phyloP scores from a whole-genome alignment of 2,888 invertebrate genomes.

The Bhutanitis thaidina region DNA sequence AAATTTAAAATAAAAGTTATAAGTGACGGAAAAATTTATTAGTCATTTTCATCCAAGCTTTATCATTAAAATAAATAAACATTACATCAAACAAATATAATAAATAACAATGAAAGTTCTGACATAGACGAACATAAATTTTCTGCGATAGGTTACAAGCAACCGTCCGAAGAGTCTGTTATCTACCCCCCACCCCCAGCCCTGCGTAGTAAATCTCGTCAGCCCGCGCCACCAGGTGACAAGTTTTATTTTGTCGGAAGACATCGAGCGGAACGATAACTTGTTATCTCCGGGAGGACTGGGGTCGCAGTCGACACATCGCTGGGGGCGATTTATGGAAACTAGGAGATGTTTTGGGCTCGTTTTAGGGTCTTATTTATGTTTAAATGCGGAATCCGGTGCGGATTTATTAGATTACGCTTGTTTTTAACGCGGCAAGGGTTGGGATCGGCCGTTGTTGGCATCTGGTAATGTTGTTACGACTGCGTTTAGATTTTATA shows the following conservation, averaged over 20 bases:
- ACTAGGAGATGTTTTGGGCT: slow-evolving; percentile 13
- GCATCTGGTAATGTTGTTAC: too few relatives aligned
- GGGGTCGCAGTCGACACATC: slow-evolving; percentile 5
- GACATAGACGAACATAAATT: slow-evolving; percentile 8
- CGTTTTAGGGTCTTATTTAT: slow-evolving; percentile 18
- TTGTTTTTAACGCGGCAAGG: slow-evolving; percentile 1
- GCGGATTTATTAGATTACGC: slow-evolving; percentile 9
- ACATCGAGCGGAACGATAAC: slow-evolving; percentile 21
- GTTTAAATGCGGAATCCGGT: slow-evolving; percentile 15
- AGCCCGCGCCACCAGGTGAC: slow-evolving; percentile 27
- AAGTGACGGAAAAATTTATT: too few relatives aligned
- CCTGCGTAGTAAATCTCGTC: slow-evolving; percentile 26
- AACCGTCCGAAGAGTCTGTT: slow-evolving; percentile 1
- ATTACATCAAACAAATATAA: too few relatives aligned
- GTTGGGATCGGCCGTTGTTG: too few relatives aligned
- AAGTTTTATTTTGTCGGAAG: slow-evolving; percentile 26
- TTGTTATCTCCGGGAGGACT: slow-evolving; percentile 15
- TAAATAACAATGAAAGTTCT: too few relatives aligned
- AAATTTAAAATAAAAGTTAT: too few relatives aligned
- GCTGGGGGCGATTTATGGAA: slow-evolving; percentile 24
- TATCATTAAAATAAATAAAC: too few relatives aligned
- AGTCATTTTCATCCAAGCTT: too few relatives aligned
- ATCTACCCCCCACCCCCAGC: slow-evolving; percentile 11
- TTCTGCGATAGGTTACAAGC: neutral
- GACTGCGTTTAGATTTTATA: too few relatives aligned